A percentile compares a stretch with the other conserved stretches of the same genome.
Evolutionary conservation across 1,140 invertebrate genomes (phyloP).

Genomic region (Dreissena polymorpha): DNA sequence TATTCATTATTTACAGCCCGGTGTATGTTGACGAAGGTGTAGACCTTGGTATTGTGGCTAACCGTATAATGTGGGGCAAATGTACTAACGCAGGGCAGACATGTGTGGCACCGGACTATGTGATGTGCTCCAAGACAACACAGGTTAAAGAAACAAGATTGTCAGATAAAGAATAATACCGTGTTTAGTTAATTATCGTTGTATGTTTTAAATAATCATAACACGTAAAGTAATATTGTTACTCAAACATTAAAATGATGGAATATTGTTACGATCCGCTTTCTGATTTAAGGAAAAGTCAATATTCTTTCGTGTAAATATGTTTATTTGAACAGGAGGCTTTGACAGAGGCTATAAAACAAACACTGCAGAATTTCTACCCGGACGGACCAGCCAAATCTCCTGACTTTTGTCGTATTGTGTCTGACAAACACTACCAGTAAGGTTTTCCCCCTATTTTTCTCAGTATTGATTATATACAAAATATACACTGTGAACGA

Average conservation of each 20-base stretch:
- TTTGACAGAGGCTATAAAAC: slow-evolving; percentile 81
- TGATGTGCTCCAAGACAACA: slow-evolving; percentile 89
- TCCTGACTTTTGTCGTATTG: slow-evolving; percentile 91
- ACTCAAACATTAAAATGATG: too few relatives aligned
- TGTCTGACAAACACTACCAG: slow-evolving; percentile 90
- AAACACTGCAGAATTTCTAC: slow-evolving; percentile 91
- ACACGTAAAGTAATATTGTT: too few relatives aligned
- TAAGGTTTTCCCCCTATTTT: slow-evolving; percentile 54
- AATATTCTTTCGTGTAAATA: too few relatives aligned
- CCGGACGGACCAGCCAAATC: slow-evolving; percentile 90
- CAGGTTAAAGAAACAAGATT: slow-evolving; percentile 67
- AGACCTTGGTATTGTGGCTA: slow-evolving; percentile 78
- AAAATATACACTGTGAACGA: too few relatives aligned
- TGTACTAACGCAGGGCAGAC: slow-evolving; percentile 96
- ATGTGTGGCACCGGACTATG: slow-evolving; percentile 98
- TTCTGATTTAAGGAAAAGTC: too few relatives aligned
- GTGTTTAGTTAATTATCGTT: too few relatives aligned
- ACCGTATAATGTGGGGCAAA: slow-evolving; percentile 97
- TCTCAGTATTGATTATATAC: too few relatives aligned
- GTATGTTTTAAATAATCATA: too few relatives aligned
- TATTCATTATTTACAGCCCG: slow-evolving; percentile 67
- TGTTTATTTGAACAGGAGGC: slow-evolving; percentile 65
- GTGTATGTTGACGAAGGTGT: slow-evolving; percentile 78
- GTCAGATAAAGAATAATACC: too few relatives aligned
- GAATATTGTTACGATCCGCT: too few relatives aligned